Percentiles rank a stretch among this genome's conserved stretches.
phyloP scores from a whole-genome alignment of 2,797 vertebrate genomes.

The Monodelphis domestica region DNA sequence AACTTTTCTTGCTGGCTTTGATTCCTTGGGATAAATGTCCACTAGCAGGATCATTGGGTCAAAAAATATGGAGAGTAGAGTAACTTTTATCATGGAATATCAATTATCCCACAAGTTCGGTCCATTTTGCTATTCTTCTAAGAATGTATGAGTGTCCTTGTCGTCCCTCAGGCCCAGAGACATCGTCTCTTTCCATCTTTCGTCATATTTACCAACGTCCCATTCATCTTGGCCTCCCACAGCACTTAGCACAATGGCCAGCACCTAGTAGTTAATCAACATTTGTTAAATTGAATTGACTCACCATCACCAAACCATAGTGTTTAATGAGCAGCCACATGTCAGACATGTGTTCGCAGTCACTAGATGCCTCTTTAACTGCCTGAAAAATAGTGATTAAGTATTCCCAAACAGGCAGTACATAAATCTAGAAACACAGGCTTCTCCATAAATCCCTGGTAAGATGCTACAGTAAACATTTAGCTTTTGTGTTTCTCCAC shows the following conservation, averaged over 20 bases:
- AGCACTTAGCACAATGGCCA: background rate
- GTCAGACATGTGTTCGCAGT: background rate
- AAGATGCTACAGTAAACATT: background rate
- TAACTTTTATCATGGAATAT: background rate
- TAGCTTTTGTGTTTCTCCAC: background rate
- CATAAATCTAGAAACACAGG: background rate
- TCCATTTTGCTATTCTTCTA: background rate
- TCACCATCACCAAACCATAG: background rate
- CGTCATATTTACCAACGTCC: background rate
- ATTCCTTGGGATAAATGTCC: background rate
- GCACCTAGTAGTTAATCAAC: background rate
- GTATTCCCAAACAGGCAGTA: background rate
- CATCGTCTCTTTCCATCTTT: background rate
- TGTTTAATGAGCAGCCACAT: background rate
- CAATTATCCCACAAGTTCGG: background rate
- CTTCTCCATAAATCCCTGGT: background rate
- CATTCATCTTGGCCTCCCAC: background rate
- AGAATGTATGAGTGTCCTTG: background rate
- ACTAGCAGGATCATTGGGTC: background rate
- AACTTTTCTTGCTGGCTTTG: background rate
- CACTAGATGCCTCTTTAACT: background rate
- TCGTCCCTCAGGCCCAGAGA: background rate
- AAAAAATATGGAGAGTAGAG: background rate
- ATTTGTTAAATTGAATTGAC: background rate
- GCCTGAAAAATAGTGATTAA: background rate